A percentile compares a stretch with the other conserved stretches of the same genome.
phyloP scores from a whole-genome alignment of 1,140 invertebrate species.

The Drosophila orosa region DNA sequence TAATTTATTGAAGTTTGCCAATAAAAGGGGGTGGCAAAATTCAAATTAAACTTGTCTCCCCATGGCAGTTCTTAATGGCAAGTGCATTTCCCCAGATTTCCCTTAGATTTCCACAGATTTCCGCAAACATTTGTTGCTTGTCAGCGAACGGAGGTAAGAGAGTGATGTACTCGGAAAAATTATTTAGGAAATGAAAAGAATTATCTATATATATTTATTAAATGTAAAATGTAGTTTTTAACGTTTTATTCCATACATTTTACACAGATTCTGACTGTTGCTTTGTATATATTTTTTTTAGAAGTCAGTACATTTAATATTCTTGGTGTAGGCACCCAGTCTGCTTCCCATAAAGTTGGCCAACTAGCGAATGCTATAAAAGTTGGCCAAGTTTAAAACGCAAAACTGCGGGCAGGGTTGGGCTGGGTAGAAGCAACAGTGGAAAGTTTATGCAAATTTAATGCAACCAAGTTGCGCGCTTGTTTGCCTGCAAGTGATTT shows the following conservation, averaged over 20 bases:
- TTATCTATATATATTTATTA: background rate
- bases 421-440: slow-evolving; percentile 29
- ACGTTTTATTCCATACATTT: too few species aligned
- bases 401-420: slow-evolving; percentile 14
- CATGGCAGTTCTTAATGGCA: slow-evolving; percentile 43
- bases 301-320: background rate
- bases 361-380: slow-evolving; percentile 64
- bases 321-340: background rate
- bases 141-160: slow-evolving; percentile 32
- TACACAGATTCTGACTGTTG: background rate
- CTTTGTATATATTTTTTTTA: background rate
- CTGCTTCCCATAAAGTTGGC: slow-evolving; percentile 43
- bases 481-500: slow-evolving; percentile 77
- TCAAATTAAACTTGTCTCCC: slow-evolving; percentile 54
- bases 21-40: slow-evolving; percentile 53
- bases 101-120: slow-evolving; percentile 56
- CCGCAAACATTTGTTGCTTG: slow-evolving; percentile 67
- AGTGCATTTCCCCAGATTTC: slow-evolving; percentile 59
- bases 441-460: slow-evolving; percentile 79
- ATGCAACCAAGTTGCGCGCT: slow-evolving; percentile 74
- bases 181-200: background rate
- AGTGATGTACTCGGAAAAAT: slow-evolving; percentile 6
- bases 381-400: slow-evolving; percentile 66
- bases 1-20: slow-evolving; percentile 66
- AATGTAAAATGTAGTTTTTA: background rate